A percentile compares a stretch with the other conserved stretches of the same genome.
Evolutionary conservation across 2,888 invertebrate species (phyloP).

Genomic region (Leptopterna dolabrata): DNA sequence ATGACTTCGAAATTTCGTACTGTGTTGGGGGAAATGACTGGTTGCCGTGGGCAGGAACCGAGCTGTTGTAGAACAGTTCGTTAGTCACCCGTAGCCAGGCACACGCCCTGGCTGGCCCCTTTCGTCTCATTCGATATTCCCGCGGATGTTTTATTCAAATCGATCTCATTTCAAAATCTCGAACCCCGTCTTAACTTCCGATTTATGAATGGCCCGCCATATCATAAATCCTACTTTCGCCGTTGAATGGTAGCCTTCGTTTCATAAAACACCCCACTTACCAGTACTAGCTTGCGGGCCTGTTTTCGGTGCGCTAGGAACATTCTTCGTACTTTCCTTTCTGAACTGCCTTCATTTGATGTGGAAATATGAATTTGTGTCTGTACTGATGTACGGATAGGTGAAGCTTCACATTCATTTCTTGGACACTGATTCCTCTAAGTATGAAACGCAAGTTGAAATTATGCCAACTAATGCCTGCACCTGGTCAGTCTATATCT

Average conservation of each 20-base stretch:
- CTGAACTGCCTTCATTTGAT: too few relatives aligned
- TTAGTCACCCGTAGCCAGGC: not conserved
- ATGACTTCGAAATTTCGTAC: not conserved
- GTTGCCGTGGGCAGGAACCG: not conserved
- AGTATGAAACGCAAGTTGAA: too few relatives aligned
- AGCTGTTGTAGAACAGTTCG: not conserved
- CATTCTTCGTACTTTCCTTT: not conserved
- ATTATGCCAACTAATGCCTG: too few relatives aligned
- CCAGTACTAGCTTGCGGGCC: too few relatives aligned
- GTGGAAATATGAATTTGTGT: too few relatives aligned
- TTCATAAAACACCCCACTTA: not conserved
- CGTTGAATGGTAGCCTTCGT: not conserved
- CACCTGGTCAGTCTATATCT: too few relatives aligned
- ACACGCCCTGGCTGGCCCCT: not conserved
- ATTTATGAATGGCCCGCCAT: not conserved
- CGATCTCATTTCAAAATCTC: slow-evolving; percentile 9
- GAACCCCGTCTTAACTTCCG: not conserved
- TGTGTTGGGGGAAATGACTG: not conserved
- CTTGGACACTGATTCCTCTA: too few relatives aligned
- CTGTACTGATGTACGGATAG: too few relatives aligned
- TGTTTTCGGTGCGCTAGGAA: not conserved
- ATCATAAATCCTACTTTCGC: not conserved
- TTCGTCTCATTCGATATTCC: not conserved
- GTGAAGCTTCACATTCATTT: too few relatives aligned
- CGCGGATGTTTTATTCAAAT: not conserved